Evolutionary conservation across 2,888 invertebrate species (phyloP), one percentile per base, ranked within the genome.

Genomic region (Drepanosiphum platanoidis): DNA sequence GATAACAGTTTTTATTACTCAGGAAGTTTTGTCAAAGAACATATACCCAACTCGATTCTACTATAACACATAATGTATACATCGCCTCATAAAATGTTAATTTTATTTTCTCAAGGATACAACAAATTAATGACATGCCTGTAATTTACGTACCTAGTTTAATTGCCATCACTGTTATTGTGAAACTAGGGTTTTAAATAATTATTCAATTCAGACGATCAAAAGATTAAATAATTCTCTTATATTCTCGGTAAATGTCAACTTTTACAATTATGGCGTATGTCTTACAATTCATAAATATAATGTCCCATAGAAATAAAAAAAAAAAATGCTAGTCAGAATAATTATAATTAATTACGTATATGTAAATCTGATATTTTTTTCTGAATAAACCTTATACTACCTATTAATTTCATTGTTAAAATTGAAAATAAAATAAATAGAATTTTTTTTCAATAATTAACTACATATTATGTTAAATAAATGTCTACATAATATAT

Each of bases 11-110:
- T 81, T 74, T 61, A 82, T 82, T 32, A 64, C 74, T 39, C 82
- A 74, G 82, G 82, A 82, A 82, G 82, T 72, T 82, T 64, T 72
- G n/a, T 27, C 32, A 32, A 46, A 32, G 4, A 15, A 66, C 0
- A 66, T 30, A n/a, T n/a, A n/a, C n/a, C n/a, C n/a, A 58, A 39
- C 36, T 32, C 64, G 15, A 72, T 82, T 34, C 68, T 68, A 32
- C 46, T n/a, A n/a, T n/a, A 68, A 61, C 52, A 61, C 2, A 70
- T 27, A 32, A 64, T 30, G 30, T 22, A 36, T 34, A 64, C 42
- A n/a, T 58, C 52, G 39, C 74, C 82, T 72, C 42, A 46, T 74
- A 72, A 71, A 82, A 82, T 42, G 64, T 42, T 82, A 46, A 82
- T 74, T 74, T 18, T 64, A n/a, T n/a, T 42, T 39, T 64, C 5